phyloP scores from a whole-genome alignment of 2,113 vertebrate species.

The Piprites chloris region DNA sequence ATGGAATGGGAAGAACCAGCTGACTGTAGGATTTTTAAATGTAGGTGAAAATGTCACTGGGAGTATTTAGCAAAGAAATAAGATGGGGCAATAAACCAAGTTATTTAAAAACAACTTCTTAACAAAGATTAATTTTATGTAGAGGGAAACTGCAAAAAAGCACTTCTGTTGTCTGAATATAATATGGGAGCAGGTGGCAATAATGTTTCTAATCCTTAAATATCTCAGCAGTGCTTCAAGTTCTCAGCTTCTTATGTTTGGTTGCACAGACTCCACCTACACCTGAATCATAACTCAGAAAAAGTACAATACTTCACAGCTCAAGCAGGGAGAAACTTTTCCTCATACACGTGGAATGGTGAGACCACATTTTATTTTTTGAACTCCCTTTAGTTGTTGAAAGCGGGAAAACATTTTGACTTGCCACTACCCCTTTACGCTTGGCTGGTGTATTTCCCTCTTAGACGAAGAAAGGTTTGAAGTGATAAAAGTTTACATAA shows the following conservation, averaged over 20 bases:
- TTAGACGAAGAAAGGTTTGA: background rate
- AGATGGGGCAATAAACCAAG: background rate
- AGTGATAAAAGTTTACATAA: background rate
- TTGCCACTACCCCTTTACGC: background rate
- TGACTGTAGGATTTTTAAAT: background rate
- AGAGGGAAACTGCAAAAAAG: background rate
- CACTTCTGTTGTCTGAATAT: background rate
- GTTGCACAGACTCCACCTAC: background rate
- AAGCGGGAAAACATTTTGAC: background rate
- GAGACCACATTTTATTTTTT: background rate
- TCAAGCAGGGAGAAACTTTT: background rate
- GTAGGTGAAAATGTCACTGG: background rate
- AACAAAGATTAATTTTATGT: background rate
- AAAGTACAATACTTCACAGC: background rate
- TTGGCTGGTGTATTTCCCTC: background rate
- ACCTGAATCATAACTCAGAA: background rate
- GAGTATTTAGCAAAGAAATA: background rate
- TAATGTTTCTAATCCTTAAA: background rate
- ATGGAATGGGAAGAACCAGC: background rate
- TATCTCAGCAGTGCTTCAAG: background rate
- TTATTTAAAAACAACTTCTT: background rate
- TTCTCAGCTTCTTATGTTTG: background rate
- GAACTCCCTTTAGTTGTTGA: background rate
- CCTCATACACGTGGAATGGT: background rate
- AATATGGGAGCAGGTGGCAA: background rate